These are phyloP conservation scores for Hirundo rustica DNA, from an alignment of 2,797 vertebrate genomes.

Conservation along the genomic window DNA sequence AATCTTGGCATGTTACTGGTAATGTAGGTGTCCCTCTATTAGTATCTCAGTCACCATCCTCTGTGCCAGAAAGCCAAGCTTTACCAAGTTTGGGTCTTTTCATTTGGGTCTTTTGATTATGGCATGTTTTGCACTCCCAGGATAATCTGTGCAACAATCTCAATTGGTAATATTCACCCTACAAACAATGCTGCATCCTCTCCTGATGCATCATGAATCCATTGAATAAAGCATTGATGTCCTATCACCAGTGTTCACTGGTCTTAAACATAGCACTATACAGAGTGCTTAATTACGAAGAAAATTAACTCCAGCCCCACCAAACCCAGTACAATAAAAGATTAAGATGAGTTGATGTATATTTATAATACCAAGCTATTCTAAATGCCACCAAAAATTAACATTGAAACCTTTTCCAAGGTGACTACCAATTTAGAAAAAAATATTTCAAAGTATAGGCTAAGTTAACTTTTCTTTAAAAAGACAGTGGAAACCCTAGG, in stretches of 20 bases:
- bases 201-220: background rate
- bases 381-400: background rate
- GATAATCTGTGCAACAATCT: background rate
- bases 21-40: background rate
- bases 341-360: background rate
- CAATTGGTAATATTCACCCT: background rate
- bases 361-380: background rate
- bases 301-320: background rate
- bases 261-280: background rate
- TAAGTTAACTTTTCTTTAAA: background rate
- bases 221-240: background rate
- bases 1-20: background rate
- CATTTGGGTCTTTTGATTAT: background rate
- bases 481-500: background rate
- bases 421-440: background rate
- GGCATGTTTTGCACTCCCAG: background rate
- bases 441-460: background rate
- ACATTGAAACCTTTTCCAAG: background rate
- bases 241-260: background rate
- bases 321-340: background rate
- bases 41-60: background rate
- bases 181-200: rapidly evolving
- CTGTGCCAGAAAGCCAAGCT: background rate
- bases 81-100: background rate
- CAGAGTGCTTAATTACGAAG: background rate